Base-by-base conservation (phyloP, 2,797 vertebrate genomes). In the Pogonophryne albipinna region DNA sequence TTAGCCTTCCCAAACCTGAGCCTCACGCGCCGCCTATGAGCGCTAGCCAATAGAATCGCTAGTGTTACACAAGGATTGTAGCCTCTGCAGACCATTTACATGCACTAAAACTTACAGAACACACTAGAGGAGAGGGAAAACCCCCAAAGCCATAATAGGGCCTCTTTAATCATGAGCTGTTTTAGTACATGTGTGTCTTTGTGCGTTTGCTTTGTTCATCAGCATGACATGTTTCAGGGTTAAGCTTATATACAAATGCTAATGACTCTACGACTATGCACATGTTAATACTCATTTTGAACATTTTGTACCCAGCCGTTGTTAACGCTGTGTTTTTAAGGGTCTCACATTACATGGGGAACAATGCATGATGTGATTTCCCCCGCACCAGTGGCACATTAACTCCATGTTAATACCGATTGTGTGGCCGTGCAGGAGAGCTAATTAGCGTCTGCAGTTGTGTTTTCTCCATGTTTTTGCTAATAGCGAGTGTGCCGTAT, bases 161-260 rank as follows among this genome's bases (percentile, higher is more conserved):
- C 34, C 34, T 34, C 34, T 34, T 34, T 8, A 7, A 73, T 80
- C 55, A 74, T 17, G 38, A 66, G 44, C 47, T n/a, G 1, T 27
- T 66, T 23, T 27, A 41, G 44, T 19, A 65, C 45, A n/a, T 23
- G 31, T 80, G 62, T 56, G 46, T 65, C 52, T 71, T 44, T 65
- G 42, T 71, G 45, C 72, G 64, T 78, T 74, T 80, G 66, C 42
- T 78, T 81, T 87, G 74, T 82, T 78, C 64, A 57, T 27, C 74
- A 9, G 69, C 77, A 9, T 65, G 79, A 78, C 71, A 66, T 78
- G 59, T 84, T 83, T 81, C 64, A 75, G 67, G 60, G 68, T 73
- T 66, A 58, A 45, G 60, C 84, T 86, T 87, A 84, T 78, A 62
- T 85, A 85, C 90, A 85, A 90, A 90, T 87, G 87, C 85, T 83